A percentile compares a stretch with the other conserved stretches of the same genome.
phyloP scores from a whole-genome alignment of 2,113 vertebrate species.

The Potamarius usumacintae region DNA sequence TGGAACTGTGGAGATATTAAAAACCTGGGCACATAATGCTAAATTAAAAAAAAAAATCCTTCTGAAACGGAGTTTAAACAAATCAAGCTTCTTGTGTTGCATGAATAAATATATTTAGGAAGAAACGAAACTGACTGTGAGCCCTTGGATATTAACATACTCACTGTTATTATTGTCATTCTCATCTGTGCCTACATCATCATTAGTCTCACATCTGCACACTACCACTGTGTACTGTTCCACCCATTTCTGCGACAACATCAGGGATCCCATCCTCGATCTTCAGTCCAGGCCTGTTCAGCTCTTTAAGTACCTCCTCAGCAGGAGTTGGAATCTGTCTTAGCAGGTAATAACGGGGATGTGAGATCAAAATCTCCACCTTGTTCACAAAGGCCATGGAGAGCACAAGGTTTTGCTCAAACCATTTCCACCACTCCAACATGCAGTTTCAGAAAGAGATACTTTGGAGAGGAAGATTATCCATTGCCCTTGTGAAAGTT shows the following conservation, averaged over 20 bases:
- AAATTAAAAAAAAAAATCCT: conserved; percentile 26
- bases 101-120: conserved; percentile 37
- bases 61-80: conserved; percentile 9
- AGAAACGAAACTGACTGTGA: conserved; percentile 49
- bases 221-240: conserved; percentile 22
- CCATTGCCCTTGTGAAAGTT: conserved; percentile 51
- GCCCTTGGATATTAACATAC: conserved; percentile 52
- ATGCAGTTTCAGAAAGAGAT: conserved; percentile 29
- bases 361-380: conserved; percentile 49
- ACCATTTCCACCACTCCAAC: conserved; percentile 27
- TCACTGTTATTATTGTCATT: conserved; percentile 54
- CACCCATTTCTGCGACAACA: conserved; percentile 40
- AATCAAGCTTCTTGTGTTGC: conserved; percentile 37
- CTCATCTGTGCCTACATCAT: conserved; percentile 47
- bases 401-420: conserved; percentile 24
- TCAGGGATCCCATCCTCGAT: conserved; percentile 20
- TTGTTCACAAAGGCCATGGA: not conserved
- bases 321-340: conserved; percentile 47
- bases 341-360: conserved; percentile 56
- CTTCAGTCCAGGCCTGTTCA: not conserved
- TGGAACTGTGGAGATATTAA: conserved; percentile 8
- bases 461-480: conserved; percentile 31
- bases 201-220: conserved; percentile 53
- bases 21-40: conserved; percentile 22
- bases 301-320: conserved; percentile 35